Base-by-base conservation (phyloP, 2,113 vertebrate genomes). In the Microcebus lehilahytsara region DNA sequence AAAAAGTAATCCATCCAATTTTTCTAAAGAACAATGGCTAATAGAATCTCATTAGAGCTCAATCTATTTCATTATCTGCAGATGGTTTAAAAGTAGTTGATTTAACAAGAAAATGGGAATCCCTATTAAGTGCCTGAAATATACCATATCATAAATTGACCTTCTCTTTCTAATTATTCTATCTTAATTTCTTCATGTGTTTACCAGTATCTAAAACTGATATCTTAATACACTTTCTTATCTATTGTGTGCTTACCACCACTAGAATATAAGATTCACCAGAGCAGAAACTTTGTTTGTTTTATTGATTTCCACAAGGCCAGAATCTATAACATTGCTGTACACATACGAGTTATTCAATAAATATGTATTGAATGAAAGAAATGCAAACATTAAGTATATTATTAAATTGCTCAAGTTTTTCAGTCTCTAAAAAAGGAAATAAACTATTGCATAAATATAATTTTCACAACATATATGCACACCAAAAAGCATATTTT, bases 1-100 rank as follows among this genome's bases (percentile, higher is more conserved):
- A 77, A 97, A 96, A 94, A 71, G 49, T 9, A 96, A 89, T 60
- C 42, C 30, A 84, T 32, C 3, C 17, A 67, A 37, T 60, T 80
- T 93, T 74, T 67, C 6, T 69, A 81, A 92, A 81, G 86, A 60
- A 40, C 20, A 89, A 22, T 51, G 56, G 5, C 37, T 71, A 74
- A 72, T 37, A 34, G 49, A 62, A 71, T 90, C 40, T 12, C 4
- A 53, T 3, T 32, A 51, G 62, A 56, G 8, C 6, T 49, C 49
- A 42, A 16, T 42, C 75, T 74, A 94, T 11, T 51, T 27, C 60
- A 32, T 64, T 80, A 79, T 85, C 37, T n/a, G 77, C 37, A 91
- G 80, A 84, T 74, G 22, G 30, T 23, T 95, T 30, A 80, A 46
- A 42, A 88, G 23, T 12, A 69, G 42, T 14, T 77, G 53, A 40